A percentile compares a stretch with the other conserved stretches of the same genome.
phyloP scores from a whole-genome alignment of 2,797 vertebrate genomes.

The Podargus strigoides region DNA sequence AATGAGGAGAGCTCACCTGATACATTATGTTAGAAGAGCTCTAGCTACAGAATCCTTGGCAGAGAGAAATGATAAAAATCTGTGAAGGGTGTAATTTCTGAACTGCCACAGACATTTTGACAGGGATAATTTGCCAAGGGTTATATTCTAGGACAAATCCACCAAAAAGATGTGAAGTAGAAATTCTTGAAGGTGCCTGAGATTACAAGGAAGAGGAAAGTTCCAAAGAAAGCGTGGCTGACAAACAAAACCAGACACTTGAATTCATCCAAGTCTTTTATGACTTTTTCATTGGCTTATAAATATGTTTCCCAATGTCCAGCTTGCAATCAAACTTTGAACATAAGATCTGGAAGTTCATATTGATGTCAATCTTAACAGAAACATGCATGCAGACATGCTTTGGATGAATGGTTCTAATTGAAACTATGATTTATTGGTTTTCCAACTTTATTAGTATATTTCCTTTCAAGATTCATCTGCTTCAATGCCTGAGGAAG shows the following conservation, averaged over 20 bases:
- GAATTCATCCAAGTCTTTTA: neutral
- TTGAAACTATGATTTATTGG: neutral
- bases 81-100: slow-evolving; percentile 18
- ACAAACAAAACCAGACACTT: neutral
- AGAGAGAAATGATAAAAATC: neutral
- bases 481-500: neutral
- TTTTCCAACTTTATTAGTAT: neutral
- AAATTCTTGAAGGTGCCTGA: slow-evolving; percentile 7
- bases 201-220: neutral
- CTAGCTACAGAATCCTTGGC: slow-evolving; percentile 1
- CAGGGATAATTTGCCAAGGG: neutral
- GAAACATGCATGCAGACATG: neutral
- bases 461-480: neutral
- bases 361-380: neutral
- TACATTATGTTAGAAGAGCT: neutral
- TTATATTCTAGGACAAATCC: neutral
- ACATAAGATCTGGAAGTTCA: neutral
- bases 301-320: neutral
- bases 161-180: neutral
- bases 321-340: neutral
- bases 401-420: neutral
- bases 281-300: neutral
- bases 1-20: neutral
- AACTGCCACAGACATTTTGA: slow-evolving; percentile 19
- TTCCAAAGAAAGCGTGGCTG: neutral